Percentiles rank a stretch among this genome's conserved stretches.
Evolutionary conservation across 2,113 vertebrate species (phyloP).

Genomic region (Mesembrinibis cayennensis): DNA sequence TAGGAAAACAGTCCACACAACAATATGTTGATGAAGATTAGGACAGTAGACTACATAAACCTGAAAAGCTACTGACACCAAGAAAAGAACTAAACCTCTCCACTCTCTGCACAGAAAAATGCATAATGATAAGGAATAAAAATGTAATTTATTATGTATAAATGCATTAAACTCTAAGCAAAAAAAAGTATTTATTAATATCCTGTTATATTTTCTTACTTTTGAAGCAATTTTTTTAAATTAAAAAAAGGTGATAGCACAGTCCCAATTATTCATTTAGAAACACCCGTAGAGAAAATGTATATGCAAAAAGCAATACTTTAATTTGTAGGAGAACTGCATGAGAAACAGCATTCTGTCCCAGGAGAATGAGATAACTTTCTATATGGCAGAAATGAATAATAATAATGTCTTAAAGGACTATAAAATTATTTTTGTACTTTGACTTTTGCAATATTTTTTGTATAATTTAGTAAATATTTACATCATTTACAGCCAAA

Average conservation of each 20-base stretch:
- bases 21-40: neutral
- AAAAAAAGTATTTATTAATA: neutral
- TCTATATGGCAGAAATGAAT: neutral
- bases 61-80: neutral
- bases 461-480: neutral
- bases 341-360: neutral
- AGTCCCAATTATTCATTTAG: neutral
- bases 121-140: neutral
- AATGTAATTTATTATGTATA: neutral
- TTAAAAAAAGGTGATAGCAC: neutral
- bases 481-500: neutral
- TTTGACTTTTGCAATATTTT: neutral
- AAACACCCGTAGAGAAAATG: neutral
- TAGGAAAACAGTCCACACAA: neutral
- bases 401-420: neutral
- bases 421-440: neutral
- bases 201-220: neutral
- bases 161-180: neutral
- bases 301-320: neutral
- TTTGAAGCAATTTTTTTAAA: neutral
- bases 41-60: neutral
- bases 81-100: neutral
- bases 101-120: neutral
- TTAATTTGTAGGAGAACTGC: neutral
- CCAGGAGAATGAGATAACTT: neutral